Conservation (phyloP, 2,797 vertebrate genomes). For the Rhinella marina region DNA sequence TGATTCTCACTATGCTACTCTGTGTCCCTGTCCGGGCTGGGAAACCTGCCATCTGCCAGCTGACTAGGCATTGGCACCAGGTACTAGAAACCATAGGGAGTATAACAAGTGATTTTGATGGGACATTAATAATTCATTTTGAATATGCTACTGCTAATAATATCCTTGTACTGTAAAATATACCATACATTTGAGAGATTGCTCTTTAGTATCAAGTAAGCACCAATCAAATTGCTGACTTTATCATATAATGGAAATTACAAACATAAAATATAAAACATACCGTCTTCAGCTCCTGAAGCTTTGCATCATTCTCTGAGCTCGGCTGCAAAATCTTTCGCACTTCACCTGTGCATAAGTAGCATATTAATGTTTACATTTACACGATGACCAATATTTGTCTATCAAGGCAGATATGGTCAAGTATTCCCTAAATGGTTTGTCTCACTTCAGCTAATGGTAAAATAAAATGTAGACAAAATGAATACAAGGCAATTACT, state of each 20-base stretch:
- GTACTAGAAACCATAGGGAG: no score
- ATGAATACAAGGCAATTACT: no score
- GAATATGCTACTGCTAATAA: no score
- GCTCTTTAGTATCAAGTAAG: not conserved
- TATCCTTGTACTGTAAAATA: no score
- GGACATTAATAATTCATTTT: no score
- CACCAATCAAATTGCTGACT: not conserved
- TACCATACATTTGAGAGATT: no score
- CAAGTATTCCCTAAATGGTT: no score
- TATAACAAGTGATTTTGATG: no score
- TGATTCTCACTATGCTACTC: no score
- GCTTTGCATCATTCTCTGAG: slow-evolving; percentile 76
- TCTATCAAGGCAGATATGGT: not conserved
- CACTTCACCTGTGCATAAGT: slow-evolving; percentile 75
- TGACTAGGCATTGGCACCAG: not conserved
- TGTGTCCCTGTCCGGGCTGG: not conserved
- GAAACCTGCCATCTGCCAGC: not conserved
- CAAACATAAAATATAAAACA: not conserved
- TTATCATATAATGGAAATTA: not conserved
- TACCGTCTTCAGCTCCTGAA: slow-evolving; percentile 85
- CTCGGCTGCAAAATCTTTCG: slow-evolving; percentile 80
- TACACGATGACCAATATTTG: not conserved
- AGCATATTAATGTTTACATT: not conserved
- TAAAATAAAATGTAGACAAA: no score
- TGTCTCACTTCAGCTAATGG: no score